A percentile compares a stretch with the other conserved stretches of the same genome.
Conservation (phyloP, 2,113 vertebrate species). For the Trogon surrucura region DNA sequence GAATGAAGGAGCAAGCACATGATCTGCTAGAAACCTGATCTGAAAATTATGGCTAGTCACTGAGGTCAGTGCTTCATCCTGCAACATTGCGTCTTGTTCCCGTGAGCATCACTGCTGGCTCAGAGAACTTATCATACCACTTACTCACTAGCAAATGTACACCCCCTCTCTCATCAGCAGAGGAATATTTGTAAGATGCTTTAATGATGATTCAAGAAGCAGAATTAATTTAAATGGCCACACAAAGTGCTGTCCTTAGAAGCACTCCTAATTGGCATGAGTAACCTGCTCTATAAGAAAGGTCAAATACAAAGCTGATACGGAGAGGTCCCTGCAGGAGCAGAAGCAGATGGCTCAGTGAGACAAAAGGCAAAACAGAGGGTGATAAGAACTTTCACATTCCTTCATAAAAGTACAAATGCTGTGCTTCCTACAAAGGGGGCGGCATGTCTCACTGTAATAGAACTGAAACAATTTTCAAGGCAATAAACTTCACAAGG, state of each 20-base stretch:
- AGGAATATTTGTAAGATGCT: background rate
- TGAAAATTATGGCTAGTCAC: background rate
- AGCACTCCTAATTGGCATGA: background rate
- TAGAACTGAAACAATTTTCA: background rate
- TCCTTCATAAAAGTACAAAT: background rate
- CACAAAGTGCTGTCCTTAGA: background rate
- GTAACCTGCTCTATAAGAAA: background rate
- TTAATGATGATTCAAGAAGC: background rate
- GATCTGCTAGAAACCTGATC: background rate
- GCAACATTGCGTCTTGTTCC: background rate
- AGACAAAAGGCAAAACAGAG: background rate
- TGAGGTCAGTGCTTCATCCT: background rate
- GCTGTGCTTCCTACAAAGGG: background rate
- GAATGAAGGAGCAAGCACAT: background rate
- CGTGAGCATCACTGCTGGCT: background rate
- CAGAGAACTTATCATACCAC: background rate
- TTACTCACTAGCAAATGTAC: background rate
- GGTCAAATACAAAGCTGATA: background rate
- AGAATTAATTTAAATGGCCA: slow-evolving; percentile 14
- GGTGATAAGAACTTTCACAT: background rate
- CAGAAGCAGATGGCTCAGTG: background rate
- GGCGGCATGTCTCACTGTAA: background rate
- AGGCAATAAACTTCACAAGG: background rate
- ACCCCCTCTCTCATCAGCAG: background rate
- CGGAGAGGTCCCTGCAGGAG: background rate